Base-by-base conservation (phyloP, 2,113 vertebrate species). In the Pygoscelis adeliae region DNA sequence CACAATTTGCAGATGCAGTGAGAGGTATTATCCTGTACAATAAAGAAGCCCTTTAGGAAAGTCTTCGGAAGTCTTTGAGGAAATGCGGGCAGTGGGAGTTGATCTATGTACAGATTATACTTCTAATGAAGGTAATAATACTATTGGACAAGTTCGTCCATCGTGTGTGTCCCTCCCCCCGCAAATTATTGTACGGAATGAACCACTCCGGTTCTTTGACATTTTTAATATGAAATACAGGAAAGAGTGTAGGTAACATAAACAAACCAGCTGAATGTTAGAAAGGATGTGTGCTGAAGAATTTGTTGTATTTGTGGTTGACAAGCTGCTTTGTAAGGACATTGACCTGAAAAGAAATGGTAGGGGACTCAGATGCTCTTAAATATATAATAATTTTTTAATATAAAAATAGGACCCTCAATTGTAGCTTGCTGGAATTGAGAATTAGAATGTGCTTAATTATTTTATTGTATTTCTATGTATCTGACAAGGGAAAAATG, bases 131-230 rank as follows among this genome's bases (percentile, higher is more conserved):
- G 13, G 3, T 58, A 53, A 19, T 22, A 59, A 5, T 30, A 20
- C 3, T 74, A 2, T 20, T 62, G 32, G 42, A 78, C 13, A 15
- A 63, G n/a, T 47, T 17, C 53, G 3, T 42, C 42, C 12, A 5
- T 42, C 40, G 5, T 42, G 42, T 42, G 42, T 18, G 25, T 36
- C 2, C 1, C 2, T 5, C 2, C 5, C 29, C 13, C 13, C 7
- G 19, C 5, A 21, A 32, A 2, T 77, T 70, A 36, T 87, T 87
- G 76, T 58, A 32, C 11, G 80, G 18, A 58, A 20, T 40, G 7
- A 52, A 27, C 14, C 9, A 20, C 19, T 73, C 29, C 4, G 1
- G 1, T 42, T 42, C 20, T 84, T 73, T 9, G 8, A 30, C 21
- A 13, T 34, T 87, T 89, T 84, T 70, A 2, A 6, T 82, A 30